These are phyloP conservation scores for Tipula confusa DNA, from an alignment of 2,888 invertebrate species.

Conservation along the genomic window DNA sequence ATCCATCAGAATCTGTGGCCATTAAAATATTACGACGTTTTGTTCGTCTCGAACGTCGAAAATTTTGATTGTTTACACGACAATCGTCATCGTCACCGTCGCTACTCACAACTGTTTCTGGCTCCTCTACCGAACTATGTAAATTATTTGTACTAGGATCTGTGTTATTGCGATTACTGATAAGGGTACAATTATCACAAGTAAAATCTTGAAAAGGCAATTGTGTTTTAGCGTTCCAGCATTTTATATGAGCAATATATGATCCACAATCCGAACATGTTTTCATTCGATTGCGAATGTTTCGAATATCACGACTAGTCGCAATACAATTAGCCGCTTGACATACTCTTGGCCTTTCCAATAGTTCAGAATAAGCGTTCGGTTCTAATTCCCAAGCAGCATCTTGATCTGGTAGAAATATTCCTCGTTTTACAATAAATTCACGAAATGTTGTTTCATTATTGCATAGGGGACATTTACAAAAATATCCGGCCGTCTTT, in stretches of 20 bases:
- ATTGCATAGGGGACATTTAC: constrained; percentile 81
- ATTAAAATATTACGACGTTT: background rate
- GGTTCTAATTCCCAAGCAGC: constrained; percentile 78
- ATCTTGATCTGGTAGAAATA: constrained; percentile 78
- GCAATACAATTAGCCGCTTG: constrained; percentile 54
- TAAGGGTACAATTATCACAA: background rate
- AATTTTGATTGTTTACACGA: background rate
- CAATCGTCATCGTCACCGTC: background rate
- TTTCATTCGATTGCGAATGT: background rate
- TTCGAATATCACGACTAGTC: background rate
- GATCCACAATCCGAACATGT: constrained; percentile 43
- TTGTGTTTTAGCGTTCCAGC: constrained; percentile 26
- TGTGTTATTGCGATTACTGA: background rate
- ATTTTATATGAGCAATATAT: constrained; percentile 36
- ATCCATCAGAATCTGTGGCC: background rate
- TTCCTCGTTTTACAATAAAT: constrained; percentile 62
- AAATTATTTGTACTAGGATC: background rate
- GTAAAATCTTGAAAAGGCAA: background rate
- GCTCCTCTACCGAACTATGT: background rate
- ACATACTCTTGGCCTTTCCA: constrained; percentile 60
- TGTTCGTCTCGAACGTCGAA: background rate
- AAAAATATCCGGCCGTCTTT: constrained; percentile 70
- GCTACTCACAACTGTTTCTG: background rate
- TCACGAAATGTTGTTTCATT: constrained; percentile 60
- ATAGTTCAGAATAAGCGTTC: constrained; percentile 68